Evolutionary conservation across 1,140 invertebrate species (phyloP), one percentile per base, ranked within the genome.

Genomic region (Bathynomus jamesi): DNA sequence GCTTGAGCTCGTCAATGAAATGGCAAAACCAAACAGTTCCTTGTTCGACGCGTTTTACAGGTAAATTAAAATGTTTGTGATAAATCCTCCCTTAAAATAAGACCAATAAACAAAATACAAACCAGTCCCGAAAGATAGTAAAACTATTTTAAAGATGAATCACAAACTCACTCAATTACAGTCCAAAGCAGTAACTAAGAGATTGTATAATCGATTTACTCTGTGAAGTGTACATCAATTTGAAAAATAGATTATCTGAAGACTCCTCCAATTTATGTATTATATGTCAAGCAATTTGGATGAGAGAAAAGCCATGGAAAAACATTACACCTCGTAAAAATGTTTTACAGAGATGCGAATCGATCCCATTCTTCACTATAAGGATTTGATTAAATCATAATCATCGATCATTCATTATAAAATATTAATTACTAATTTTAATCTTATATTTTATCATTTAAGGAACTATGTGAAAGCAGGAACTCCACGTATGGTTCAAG

Each of bases 401-500:
- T 13, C 21, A 11, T 53, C 21, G 11, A 11, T 13, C 11, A 21
- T 21, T 11, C 46, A 53, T 13, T 53, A 53, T 53, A 53, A 53
- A 53, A 13, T 13, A 21, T 53, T 53, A 13, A 21, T 53, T 11
- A 53, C 11, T 53, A 53, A 11, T 13, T 53, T 53, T 53, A 13
- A 13, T 53, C 21, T 53, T 13, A 53, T 63, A 5, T 7, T 62
- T 25, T 24, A 31, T 60, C 24, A 46, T 0, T 21, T 2, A 62
- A 76, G 75, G 69, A 61, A 73, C 69, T 76, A 76, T 61, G 70
- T 65, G 11, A 76, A 76, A 65, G 69, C 61, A n/a, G 75, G 68
- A 4, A 61, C 69, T 5, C 69, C 75, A 4, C 69, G 66, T 31
- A 13, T 53, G 40, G 69, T 71, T 66, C 61, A 73, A 28, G 75